Percentiles rank a stretch among this genome's conserved stretches.
Evolutionary conservation across 2,888 invertebrate genomes (phyloP).

Genomic region (Synergus itoensis): DNA sequence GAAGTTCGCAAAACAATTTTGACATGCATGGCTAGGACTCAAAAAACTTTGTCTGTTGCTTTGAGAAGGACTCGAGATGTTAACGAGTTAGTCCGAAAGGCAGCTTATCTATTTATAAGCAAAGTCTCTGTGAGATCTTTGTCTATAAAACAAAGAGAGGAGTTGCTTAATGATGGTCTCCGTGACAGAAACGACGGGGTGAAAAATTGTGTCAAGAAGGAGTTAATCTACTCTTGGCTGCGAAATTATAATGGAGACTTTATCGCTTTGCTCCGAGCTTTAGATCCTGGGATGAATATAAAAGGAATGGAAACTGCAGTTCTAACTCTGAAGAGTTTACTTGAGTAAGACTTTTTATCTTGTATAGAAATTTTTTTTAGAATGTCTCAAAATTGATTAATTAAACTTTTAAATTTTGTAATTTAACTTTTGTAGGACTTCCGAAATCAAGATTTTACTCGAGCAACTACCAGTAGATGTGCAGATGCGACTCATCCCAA

Average conservation of each 20-base stretch:
- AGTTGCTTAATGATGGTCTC: slow-evolving; percentile 82
- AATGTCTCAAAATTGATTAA: slow-evolving; percentile 41
- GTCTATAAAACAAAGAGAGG: slow-evolving; percentile 83
- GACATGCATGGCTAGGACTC: slow-evolving; percentile 86
- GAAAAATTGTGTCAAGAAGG: slow-evolving; percentile 77
- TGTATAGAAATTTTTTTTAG: too few species aligned
- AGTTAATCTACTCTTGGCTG: slow-evolving; percentile 87
- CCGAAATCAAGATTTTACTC: slow-evolving; percentile 75
- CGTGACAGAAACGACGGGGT: slow-evolving; percentile 81
- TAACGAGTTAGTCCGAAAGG: slow-evolving; percentile 86
- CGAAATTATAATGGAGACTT: slow-evolving; percentile 85
- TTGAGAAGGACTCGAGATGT: slow-evolving; percentile 87
- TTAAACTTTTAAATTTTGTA: background rate
- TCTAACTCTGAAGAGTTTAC: slow-evolving; percentile 80
- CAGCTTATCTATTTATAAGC: slow-evolving; percentile 79
- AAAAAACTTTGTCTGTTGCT: slow-evolving; percentile 85
- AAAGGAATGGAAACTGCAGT: slow-evolving; percentile 80
- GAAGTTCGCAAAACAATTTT: slow-evolving; percentile 87
- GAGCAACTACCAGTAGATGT: slow-evolving; percentile 77
- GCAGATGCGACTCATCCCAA: slow-evolving; percentile 78
- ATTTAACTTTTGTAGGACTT: slow-evolving; percentile 64
- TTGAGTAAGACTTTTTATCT: slow-evolving; percentile 75
- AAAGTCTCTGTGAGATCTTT: slow-evolving; percentile 81
- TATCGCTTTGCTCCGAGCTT: slow-evolving; percentile 85
- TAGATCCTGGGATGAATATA: slow-evolving; percentile 80